Evolutionary conservation across 2,888 invertebrate species (phyloP), one percentile per base, ranked within the genome.

Genomic region (Melinopterus prodromus): DNA sequence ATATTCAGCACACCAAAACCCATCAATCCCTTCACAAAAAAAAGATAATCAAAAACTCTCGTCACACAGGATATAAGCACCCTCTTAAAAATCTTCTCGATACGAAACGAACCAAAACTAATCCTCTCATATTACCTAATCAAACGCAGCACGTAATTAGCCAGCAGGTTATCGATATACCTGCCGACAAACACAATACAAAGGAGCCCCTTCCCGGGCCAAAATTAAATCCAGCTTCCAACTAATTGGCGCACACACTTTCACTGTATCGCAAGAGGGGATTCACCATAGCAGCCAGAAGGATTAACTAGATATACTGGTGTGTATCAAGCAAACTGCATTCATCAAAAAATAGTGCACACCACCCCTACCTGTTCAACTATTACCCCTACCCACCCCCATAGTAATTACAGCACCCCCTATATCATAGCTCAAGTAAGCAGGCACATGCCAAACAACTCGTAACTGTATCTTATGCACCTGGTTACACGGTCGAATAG

Each of bases 401-500:
- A 36, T 72, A 36, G 35, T 77, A 77, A 77, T 77, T 77, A 70
- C 69, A 26, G 26, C 70, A 77, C 69, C 77, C 77, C 77, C 53
- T 53, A 69, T 74, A 74, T 74, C 74, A 35, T 74, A 74, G 74
- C 53, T 53, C 53, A 53, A 53, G 53, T 53, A 53, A 12, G 53
- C 71, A 53, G 53, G 53, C 71, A 78, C 78, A 78, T 76, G 69
- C 76, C 76, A 77, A 77, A 70, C 70, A 69, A 77, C 15, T 36
- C 71, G 78, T 72, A 78, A 78, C 71, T 72, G 12, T 71, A 78
- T 71, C 78, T 74, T 69, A 71, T 78, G 72, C 78, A 78, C 78
- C 78, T 78, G 78, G 78, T 38, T 26, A 71, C 16, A 12, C 6
- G n/a, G 16, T 71, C 6, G 35, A 6, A 16, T 71, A 16, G 14